phyloP scores from a whole-genome alignment of 2,113 vertebrate species.

The Eubucco bourcierii region DNA sequence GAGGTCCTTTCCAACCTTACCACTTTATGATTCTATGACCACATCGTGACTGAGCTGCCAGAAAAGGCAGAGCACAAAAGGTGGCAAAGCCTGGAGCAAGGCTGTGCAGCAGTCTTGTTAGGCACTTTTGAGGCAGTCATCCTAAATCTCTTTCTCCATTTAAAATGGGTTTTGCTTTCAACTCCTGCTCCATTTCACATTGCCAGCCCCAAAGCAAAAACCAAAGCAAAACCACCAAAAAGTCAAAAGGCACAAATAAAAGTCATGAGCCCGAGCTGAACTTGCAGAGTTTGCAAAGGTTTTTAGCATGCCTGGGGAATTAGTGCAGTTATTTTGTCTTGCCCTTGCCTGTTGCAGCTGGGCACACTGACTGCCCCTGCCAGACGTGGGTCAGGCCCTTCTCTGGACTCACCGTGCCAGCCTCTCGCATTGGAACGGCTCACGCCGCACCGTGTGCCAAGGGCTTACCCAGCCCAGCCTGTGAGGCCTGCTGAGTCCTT shows the following conservation, averaged over 20 bases:
- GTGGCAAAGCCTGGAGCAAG: not conserved
- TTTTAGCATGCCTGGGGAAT: not conserved
- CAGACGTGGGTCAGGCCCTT: not conserved
- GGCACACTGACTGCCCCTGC: fast-evolving
- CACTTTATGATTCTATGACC: too few species aligned
- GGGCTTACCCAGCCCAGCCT: not conserved
- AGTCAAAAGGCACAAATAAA: not conserved
- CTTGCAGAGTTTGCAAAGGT: not conserved
- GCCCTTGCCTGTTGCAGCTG: not conserved
- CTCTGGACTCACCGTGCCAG: not conserved
- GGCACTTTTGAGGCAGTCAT: not conserved
- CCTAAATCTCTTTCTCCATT: not conserved
- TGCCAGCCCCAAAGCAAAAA: not conserved
- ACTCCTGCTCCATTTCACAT: not conserved
- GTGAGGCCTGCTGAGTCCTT: not conserved
- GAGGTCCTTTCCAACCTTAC: too few species aligned
- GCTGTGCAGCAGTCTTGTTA: not conserved
- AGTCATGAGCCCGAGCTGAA: not conserved
- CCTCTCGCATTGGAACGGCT: not conserved
- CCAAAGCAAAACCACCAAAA: not conserved
- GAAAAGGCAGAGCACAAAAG: not conserved
- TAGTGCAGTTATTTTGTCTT: fast-evolving
- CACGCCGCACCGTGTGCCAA: not conserved
- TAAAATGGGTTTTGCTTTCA: not conserved
- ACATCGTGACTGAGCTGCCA: not conserved